phyloP scores from a whole-genome alignment of 2,113 vertebrate genomes.

The Carlito syrichta region DNA sequence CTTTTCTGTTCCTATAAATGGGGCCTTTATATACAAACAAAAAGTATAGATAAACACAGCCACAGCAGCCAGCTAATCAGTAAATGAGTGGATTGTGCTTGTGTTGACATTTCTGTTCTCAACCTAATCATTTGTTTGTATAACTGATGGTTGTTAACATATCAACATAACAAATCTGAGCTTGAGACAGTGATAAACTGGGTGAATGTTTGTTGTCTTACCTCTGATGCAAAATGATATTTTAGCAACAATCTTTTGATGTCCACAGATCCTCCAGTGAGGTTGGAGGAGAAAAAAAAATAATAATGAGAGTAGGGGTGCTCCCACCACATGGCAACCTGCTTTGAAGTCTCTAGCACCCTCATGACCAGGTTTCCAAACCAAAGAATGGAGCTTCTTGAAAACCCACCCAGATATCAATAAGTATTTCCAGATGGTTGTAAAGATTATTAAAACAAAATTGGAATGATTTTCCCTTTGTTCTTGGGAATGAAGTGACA shows the following conservation, averaged over 20 bases:
- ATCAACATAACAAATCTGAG: neutral
- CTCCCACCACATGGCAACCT: neutral
- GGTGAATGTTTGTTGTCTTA: neutral
- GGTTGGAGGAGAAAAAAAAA: neutral
- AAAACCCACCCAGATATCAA: neutral
- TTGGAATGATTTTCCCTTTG: neutral
- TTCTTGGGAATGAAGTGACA: neutral
- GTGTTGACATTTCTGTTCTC: slow-evolving; percentile 30
- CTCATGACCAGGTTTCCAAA: neutral
- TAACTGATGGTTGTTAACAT: slow-evolving; percentile 8
- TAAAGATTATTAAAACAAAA: neutral
- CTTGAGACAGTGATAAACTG: neutral
- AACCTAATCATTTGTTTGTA: slow-evolving; percentile 36
- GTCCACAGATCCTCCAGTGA: neutral
- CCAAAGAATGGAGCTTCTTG: neutral
- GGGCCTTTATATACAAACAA: neutral
- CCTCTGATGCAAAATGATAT: neutral
- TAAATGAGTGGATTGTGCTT: neutral
- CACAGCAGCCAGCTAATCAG: neutral
- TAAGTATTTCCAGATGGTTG: neutral
- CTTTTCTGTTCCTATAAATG: neutral
- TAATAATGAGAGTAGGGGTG: neutral
- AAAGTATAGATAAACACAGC: slow-evolving; percentile 23
- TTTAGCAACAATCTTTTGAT: slow-evolving; percentile 2
- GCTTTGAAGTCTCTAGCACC: neutral